Evolutionary conservation across 2,113 vertebrate species (phyloP), one percentile per base, ranked within the genome.

Genomic region (Rissa tridactyla): DNA sequence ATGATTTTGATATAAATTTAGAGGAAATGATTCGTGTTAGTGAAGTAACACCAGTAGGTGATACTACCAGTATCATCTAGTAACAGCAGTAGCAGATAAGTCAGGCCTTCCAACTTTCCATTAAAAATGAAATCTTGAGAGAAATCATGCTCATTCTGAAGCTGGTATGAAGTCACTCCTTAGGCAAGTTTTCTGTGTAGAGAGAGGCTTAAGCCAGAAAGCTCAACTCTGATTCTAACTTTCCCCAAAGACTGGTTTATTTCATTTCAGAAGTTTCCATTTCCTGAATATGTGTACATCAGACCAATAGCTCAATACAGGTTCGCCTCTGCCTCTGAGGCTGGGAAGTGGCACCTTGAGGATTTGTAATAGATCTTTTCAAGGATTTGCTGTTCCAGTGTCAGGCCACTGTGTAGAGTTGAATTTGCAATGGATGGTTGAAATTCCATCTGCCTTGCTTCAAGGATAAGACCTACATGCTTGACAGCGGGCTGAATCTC

Each of bases 381-480:
- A 62, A 90, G 90, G 83, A 92, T 94, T 97, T 97, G 82, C 92
- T 95, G 86, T 94, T 91, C 86, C 62, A 61, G 47, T 64, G 34
- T 93, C 79, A 77, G 51, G 69, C 69, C 58, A 65, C 84, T 62
- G 51, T 27, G 40, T 12, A 61, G 22, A 90, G 70, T 86, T 85
- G 76, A 52, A 66, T 90, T 66, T 65, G 72, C 47, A 61, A 75
- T 76, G 68, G 70, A 62, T 87, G 70, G 47, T 54, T 92, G 87
- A 87, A 88, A 96, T 78, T 87, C 80, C 69, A 47, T 78, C 51
- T 82, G 77, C 73, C 57, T 64, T n/a, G 36, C 57, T 70, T 76
- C 64, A 65, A 42, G 86, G 58, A 27, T 75, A 44, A 52, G 68
- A 72, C 47, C 54, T 79, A 6, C 13, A 25, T 66, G 65, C 77